phyloP scores from a whole-genome alignment of 2,113 vertebrate genomes.

The Miniopterus natalensis region DNA sequence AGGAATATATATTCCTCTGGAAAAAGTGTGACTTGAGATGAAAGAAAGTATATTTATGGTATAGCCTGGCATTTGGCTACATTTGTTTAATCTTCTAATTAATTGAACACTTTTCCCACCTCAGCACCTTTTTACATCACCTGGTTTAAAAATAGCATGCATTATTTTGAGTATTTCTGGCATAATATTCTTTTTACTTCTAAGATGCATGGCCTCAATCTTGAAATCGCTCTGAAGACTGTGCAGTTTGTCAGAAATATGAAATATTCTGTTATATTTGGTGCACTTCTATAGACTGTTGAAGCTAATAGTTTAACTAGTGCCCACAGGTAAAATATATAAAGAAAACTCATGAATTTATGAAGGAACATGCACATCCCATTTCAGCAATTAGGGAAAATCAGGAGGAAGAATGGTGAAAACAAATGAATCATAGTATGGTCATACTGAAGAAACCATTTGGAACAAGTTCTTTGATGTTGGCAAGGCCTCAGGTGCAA shows the following conservation, averaged over 20 bases:
- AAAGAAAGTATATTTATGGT: background rate
- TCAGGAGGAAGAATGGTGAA: background rate
- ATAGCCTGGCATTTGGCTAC: background rate
- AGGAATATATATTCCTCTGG: background rate
- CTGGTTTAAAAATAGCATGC: background rate
- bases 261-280: constrained; percentile 57
- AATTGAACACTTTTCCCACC: background rate
- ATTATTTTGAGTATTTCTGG: constrained; percentile 26
- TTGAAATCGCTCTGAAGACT: constrained; percentile 38
- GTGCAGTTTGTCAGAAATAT: constrained; percentile 38
- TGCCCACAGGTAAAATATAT: background rate
- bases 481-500: background rate
- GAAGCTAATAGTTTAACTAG: constrained; percentile 37
- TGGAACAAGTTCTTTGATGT: background rate
- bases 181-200: constrained; percentile 48
- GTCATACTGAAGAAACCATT: background rate
- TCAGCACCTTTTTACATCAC: background rate
- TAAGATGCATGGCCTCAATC: constrained; percentile 38
- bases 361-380: background rate
- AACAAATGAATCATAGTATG: constrained; percentile 37
- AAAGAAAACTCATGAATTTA: constrained; percentile 9
- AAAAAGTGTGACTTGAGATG: background rate
- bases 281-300: background rate
- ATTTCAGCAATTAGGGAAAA: background rate
- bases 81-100: constrained; percentile 63